Base-by-base conservation (phyloP, 2,113 vertebrate genomes). In the Boleophthalmus pectinirostris region DNA sequence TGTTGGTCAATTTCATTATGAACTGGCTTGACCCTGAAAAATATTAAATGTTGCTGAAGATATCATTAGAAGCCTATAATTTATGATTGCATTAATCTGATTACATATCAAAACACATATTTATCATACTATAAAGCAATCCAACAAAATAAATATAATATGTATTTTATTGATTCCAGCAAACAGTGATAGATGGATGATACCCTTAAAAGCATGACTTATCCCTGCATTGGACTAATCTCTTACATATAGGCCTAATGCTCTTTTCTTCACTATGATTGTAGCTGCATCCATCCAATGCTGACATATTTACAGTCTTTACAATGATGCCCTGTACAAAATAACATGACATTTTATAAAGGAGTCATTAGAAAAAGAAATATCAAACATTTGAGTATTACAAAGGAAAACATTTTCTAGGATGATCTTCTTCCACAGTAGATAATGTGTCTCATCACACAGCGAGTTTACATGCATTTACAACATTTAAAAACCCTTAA, bases 131-230 rank as follows among this genome's bases (percentile, higher is more conserved):
- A 38, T 9, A 64, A 64, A 20, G 16, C n/a, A 46, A 66, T 15
- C n/a, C 49, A 61, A 21, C 13, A 58, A 51, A 56, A 74, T 80
- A 85, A 82, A 82, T 92, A 93, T 89, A 92, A 88, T 87, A 93
- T 92, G 91, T 84, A 89, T 88, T 94, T 94, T 94, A 94, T 94
- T 94, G 92, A 91, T 90, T 90, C 83, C 87, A 92, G 93, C 88
- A 88, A 87, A 91, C 90, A 92, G 88, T 84, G 89, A 90, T 82
- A 85, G 83, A 90, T 89, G 87, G 87, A 89, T 92, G 92, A 85
- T 88, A 90, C 88, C 81, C 77, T 85, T 83, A 80, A 82, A 87
- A 86, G 81, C 91, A 87, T 82, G 86, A 85, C 79, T 81, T 84
- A 75, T 90, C 76, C 82, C 77, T 72, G 61, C 72, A 67, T 23